Base-by-base conservation (phyloP, 2,113 vertebrate genomes). In the Rhadina sibilatrix region DNA sequence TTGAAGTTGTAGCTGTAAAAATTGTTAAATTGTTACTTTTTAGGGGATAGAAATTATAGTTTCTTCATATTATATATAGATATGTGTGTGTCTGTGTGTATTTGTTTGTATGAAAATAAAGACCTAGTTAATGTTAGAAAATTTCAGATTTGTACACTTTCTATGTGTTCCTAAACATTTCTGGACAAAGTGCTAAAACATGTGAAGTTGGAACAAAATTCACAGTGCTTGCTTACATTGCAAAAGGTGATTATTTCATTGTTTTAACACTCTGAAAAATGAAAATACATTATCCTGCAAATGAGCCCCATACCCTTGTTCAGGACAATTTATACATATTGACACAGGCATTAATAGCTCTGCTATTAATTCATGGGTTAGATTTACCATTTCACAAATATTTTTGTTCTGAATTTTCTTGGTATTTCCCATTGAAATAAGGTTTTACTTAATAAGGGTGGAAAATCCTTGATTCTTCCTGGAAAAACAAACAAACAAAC, bases 191-290 rank as follows among this genome's bases (percentile, higher is more conserved):
- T 86, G 46, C 19, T 93, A 61, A 93, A 93, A 77, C 50, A 28
- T 16, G 5, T 60, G 40, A 72, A 33, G 31, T 4, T 86, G 71
- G 63, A 76, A 65, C 13, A 69, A 72, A 93, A 80, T 31, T 10
- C 12, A 33, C 22, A 69, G 40, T 35, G 63, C 30, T 77, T 76
- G 35, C 44, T 93, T 86, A 38, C 24, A 54, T 38, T 61, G 59
- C 23, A 69, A 69, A 81, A 89, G 54, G 71, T 89, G 86, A 86
- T 94, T 93, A 93, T 93, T 94, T 94, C 47, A 85, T 54, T 93
- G 63, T 90, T 92, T 83, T 88, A 72, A 83, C 59, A 74, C 33
- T 66, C 35, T 66, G 53, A 89, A 80, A 90, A 93, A 77, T 50
- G 54, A 83, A 93, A 95, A 65, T 40, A n/a, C 22, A 30, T 78